Evolutionary conservation across 35 echinoderm and acorn worm genomes (phyloP), one percentile per base, ranked within the genome.

Genomic region (Apostichopus japonicus): DNA sequence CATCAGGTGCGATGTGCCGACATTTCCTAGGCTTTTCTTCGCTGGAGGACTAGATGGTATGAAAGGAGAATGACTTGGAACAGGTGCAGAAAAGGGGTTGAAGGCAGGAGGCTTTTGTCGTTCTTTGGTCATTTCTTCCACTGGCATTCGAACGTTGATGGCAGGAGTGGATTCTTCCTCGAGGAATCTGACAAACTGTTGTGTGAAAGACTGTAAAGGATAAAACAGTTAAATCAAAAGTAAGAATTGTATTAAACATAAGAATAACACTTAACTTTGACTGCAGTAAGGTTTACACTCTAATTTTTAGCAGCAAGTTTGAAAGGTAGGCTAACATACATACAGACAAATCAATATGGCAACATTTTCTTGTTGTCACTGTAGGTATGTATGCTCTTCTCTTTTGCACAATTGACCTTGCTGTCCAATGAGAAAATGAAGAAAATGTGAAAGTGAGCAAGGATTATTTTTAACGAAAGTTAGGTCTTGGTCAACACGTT

Each of bases 31-130:
- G 87, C 63, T 72, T 65, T 71, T 81, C 91, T 72, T 87, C 59
- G 52, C 86, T 23, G 92, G 91, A 10, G 91, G 80, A 55, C 92
- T 86, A 19, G 90, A 61, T 57, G 94, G 93, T 72, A 96, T 99
- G 86, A 95, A 96, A 2, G 95, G 95, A 5, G 97, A 99, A 15
- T 95, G 77, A 13, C 92, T 94, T 15, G 97, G 96, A 21, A 98
- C 79, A 14, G 97, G 97, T 62, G 97, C 97, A 17, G 97, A 96
- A 79, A 99, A 99, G 16, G 97, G 97, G 72, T 99, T 99, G 86
- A 93, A 99, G 56, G 97, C 87, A 23, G 96, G 93, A 6, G 80
- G 86, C 14, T 86, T 87, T 24, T 87, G 90, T 70, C 84, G 77
- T 23, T 95, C 94, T 19, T 88, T 90, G 78, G 87, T 94, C 95